A percentile compares a stretch with the other conserved stretches of the same genome.
Conservation (phyloP, 1,140 invertebrate genomes). For the Apis mellifera region DNA sequence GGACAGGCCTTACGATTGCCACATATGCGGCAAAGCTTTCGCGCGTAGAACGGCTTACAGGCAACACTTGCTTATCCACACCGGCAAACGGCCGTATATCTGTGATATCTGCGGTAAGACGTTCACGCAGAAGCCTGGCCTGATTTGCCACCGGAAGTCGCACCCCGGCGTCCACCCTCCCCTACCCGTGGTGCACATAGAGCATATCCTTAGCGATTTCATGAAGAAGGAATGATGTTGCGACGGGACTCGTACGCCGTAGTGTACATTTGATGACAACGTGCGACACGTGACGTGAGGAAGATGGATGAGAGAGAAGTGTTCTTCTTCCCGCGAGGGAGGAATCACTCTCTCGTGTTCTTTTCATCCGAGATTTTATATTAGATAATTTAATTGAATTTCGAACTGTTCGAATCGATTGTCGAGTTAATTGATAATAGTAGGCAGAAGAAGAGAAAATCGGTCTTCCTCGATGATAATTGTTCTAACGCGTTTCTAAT, state of each 20-base stretch:
- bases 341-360: too few relatives aligned
- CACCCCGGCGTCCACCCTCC: conserved; percentile 74
- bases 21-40: conserved; percentile 88
- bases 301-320: background rate
- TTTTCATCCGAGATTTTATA: background rate
- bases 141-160: conserved; percentile 76
- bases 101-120: conserved; percentile 79
- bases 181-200: conserved; percentile 72
- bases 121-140: conserved; percentile 77
- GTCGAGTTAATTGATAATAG: too few relatives aligned
- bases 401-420: background rate
- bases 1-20: conserved; percentile 88
- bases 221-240: conserved; percentile 69
- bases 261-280: background rate
- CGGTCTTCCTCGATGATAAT: background rate
- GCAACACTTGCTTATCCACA: conserved; percentile 86
- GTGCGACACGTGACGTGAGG: too few relatives aligned
- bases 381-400: background rate
- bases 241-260: too few relatives aligned
- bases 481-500: too few relatives aligned
- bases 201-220: conserved; percentile 71
- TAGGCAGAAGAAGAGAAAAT: background rate
- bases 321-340: background rate
- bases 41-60: conserved; percentile 82
- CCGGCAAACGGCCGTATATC: conserved; percentile 85